phyloP scores from a whole-genome alignment of 2,888 invertebrate genomes.

The Cacoxenus indagator region DNA sequence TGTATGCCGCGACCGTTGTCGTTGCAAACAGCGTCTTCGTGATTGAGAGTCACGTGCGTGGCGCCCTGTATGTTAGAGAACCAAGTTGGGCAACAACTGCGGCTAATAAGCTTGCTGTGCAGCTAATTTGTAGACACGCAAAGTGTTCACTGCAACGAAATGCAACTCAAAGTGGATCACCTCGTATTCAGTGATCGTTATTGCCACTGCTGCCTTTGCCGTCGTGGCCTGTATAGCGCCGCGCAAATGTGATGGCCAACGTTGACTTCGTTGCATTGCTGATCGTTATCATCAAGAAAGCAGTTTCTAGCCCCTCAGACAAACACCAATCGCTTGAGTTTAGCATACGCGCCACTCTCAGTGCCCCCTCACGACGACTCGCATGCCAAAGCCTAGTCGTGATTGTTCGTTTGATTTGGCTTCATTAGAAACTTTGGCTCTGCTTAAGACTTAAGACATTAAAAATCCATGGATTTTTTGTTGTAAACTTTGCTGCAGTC shows the following conservation, averaged over 20 bases:
- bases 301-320: background rate
- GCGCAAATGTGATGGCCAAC: background rate
- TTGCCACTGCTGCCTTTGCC: background rate
- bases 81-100: no score
- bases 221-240: background rate
- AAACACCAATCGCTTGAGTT: background rate
- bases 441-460: no score
- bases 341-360: background rate
- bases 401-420: background rate
- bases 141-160: background rate
- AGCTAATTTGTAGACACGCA: slow-evolving; percentile 14
- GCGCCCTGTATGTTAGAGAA: no score
- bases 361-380: background rate
- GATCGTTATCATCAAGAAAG: background rate
- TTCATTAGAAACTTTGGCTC: no score
- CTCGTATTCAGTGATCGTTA: background rate
- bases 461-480: no score
- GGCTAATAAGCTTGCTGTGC: slow-evolving; percentile 7
- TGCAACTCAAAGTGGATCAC: background rate
- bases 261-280: slow-evolving; percentile 2
- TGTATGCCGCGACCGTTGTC: no score
- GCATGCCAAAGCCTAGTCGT: background rate
- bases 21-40: no score
- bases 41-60: no score
- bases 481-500: no score